Evolutionary conservation across 2,113 vertebrate genomes (phyloP).

Genomic region (Semnopithecus entellus): DNA sequence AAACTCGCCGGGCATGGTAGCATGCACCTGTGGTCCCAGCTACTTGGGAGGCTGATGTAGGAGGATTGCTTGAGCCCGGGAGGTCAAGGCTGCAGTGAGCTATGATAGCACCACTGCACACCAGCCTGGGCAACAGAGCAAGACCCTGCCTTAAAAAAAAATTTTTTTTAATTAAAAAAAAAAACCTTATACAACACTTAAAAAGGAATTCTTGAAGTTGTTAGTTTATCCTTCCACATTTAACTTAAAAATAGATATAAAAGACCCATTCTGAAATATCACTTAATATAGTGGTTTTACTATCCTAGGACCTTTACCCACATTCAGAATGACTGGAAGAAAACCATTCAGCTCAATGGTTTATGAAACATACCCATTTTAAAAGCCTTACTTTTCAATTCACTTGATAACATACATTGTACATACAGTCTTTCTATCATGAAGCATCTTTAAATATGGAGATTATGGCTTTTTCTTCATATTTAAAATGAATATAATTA

Average conservation of each 20-base stretch:
- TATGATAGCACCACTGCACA: no score
- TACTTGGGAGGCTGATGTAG: no score
- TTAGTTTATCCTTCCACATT: not conserved
- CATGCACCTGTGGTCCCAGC: no score
- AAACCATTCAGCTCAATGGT: not conserved
- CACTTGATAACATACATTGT: not conserved
- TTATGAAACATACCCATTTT: not conserved
- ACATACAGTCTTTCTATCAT: not conserved
- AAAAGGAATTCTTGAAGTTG: not conserved
- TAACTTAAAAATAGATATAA: not conserved
- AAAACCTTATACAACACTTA: not conserved
- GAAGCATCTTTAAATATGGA: not conserved
- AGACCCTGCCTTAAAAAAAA: no score
- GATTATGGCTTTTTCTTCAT: not conserved
- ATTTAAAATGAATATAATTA: constrained; percentile 1
- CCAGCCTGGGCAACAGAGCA: no score
- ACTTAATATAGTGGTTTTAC: not conserved
- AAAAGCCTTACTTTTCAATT: constrained; percentile 2
- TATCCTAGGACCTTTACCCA: not conserved
- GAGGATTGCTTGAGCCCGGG: no score
- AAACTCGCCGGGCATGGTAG: no score
- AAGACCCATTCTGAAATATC: not conserved
- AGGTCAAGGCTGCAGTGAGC: no score
- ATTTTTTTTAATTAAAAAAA: no score
- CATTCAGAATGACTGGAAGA: not conserved